Percentiles rank a stretch among this genome's conserved stretches.
Conservation (phyloP, 2,888 invertebrate genomes). For the Trichacis sp. region DNA sequence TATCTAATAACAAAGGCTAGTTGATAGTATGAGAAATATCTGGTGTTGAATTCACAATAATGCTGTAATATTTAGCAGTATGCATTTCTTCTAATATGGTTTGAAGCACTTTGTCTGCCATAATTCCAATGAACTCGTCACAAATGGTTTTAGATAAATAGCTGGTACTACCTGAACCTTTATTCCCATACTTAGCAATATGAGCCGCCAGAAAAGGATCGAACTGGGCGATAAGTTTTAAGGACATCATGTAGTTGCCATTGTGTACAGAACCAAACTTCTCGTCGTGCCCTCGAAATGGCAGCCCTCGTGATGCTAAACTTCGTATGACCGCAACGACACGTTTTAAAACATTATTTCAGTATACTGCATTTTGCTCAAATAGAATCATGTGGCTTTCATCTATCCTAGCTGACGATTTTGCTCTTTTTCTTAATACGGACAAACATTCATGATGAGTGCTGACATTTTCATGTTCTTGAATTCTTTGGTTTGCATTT, state of each 20-base stretch:
- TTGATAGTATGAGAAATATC: slow-evolving; percentile 45
- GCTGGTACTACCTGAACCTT: slow-evolving; percentile 46
- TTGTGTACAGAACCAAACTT: slow-evolving; percentile 48
- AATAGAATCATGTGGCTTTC: too few species aligned
- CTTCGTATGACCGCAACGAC: slow-evolving; percentile 48
- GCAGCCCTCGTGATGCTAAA: slow-evolving; percentile 45
- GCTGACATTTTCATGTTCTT: too few species aligned
- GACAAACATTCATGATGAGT: too few species aligned
- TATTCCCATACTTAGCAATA: slow-evolving; percentile 49
- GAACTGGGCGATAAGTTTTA: slow-evolving; percentile 53
- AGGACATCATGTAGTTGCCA: slow-evolving; percentile 53
- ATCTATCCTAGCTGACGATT: too few species aligned
- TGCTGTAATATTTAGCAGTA: slow-evolving; percentile 39
- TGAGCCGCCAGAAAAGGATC: slow-evolving; percentile 51
- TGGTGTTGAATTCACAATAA: slow-evolving; percentile 49
- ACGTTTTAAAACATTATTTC: slow-evolving; percentile 15
- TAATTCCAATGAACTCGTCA: slow-evolving; percentile 52
- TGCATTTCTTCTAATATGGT: slow-evolving; percentile 33
- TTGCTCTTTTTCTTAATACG: too few species aligned
- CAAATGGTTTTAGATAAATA: slow-evolving; percentile 53
- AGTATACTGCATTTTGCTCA: too few species aligned
- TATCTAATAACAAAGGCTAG: slow-evolving; percentile 47
- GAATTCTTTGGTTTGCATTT: too few species aligned
- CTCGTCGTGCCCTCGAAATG: slow-evolving; percentile 51
- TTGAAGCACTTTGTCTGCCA: slow-evolving; percentile 46